Evolutionary conservation across 2,113 vertebrate species (phyloP).

Genomic region (Hemiscyllium ocellatum): DNA sequence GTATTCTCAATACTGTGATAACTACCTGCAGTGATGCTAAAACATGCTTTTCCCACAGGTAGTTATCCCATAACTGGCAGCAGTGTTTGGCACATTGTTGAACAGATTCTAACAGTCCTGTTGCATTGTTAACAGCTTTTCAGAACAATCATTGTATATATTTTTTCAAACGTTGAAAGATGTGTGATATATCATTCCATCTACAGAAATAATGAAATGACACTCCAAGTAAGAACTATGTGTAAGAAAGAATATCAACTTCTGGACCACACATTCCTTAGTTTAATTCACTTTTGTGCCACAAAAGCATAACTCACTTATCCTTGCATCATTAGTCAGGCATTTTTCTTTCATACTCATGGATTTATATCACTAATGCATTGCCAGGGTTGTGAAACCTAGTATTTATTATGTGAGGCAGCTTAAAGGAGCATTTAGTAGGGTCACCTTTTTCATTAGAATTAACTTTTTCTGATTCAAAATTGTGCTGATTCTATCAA

Average conservation of each 20-base stretch:
- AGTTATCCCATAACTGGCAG: conserved; percentile 13
- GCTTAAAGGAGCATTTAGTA: background rate
- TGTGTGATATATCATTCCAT: background rate
- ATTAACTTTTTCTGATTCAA: conserved; percentile 13
- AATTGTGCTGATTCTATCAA: background rate
- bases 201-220: background rate
- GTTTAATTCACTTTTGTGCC: conserved; percentile 2
- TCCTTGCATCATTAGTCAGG: background rate
- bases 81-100: conserved; percentile 8
- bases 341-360: background rate
- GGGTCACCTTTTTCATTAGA: background rate
- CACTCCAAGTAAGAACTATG: background rate
- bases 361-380: background rate
- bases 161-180: background rate
- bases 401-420: background rate
- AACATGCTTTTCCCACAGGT: conserved; percentile 17
- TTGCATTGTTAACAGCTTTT: background rate
- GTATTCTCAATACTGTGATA: conserved; percentile 25
- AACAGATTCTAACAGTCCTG: background rate
- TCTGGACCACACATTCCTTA: background rate
- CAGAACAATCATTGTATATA: background rate
- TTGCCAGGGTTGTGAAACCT: background rate
- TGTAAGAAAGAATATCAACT: background rate
- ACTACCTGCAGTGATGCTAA: conserved; percentile 17
- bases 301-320: conserved; percentile 17